phyloP scores from a whole-genome alignment of 1,140 invertebrate genomes.

The Drosophila carrolli region DNA sequence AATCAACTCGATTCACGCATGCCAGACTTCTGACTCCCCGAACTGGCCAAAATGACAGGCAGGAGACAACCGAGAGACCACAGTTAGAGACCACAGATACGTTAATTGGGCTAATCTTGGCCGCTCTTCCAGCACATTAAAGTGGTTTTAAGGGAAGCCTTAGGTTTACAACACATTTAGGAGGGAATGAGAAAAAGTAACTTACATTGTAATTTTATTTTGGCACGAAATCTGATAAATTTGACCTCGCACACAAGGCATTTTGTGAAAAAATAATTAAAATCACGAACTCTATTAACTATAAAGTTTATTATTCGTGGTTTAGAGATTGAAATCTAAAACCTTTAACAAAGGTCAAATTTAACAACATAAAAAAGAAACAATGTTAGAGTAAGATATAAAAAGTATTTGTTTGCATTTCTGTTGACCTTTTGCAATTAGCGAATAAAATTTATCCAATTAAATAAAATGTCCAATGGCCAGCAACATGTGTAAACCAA shows the following conservation, averaged over 20 bases:
- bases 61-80: slow-evolving; percentile 25
- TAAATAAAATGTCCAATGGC: slow-evolving; percentile 4
- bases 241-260: slow-evolving; percentile 14
- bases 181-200: slow-evolving; percentile 5
- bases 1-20: slow-evolving; percentile 52
- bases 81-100: slow-evolving; percentile 30
- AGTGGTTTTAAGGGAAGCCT: slow-evolving; percentile 10
- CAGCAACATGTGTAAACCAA: slow-evolving; percentile 7
- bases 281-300: neutral
- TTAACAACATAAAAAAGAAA: neutral
- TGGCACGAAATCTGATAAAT: slow-evolving; percentile 30
- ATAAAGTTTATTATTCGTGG: slow-evolving; percentile 2
- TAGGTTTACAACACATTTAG: neutral
- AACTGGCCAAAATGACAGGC: slow-evolving; percentile 39
- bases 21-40: slow-evolving; percentile 59
- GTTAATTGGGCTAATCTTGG: slow-evolving; percentile 38
- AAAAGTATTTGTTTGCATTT: neutral
- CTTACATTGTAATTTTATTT: slow-evolving; percentile 24
- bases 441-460: neutral
- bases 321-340: neutral
- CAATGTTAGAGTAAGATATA: neutral
- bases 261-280: slow-evolving; percentile 2
- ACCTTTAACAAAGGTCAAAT: neutral
- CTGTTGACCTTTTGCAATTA: slow-evolving; percentile 1
- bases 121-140: slow-evolving; percentile 5